Evolutionary conservation across 2,113 vertebrate genomes (phyloP), one percentile per base, ranked within the genome.

Genomic region (Seriola aureovittata): DNA sequence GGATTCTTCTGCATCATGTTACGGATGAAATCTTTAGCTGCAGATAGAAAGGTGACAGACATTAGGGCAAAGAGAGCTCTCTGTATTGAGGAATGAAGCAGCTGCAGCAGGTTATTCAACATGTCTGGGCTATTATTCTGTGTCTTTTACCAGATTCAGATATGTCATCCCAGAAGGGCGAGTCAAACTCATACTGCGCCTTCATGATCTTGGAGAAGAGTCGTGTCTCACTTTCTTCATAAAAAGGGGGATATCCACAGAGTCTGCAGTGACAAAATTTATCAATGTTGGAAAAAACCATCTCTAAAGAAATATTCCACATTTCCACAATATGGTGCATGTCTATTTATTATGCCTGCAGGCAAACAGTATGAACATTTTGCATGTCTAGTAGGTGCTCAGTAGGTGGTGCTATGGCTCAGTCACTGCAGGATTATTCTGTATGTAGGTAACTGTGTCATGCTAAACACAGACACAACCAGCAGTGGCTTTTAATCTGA

Each of bases 131-230:
- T 9, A 8, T 23, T 5, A 13, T 16, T 46, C 29, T 0, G 46
- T 19, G 78, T 32, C 42, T 85, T 85, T 88, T 90, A 99, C 98
- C 98, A 83, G 97, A 99, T 58, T 97, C 97, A 0, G 98, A 99
- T 80, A 99, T 99, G 55, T 99, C 96, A 0, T 99, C 98, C 98
- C 98, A 99, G 93, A 99, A 99, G 0, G 97, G 98, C 19, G 98
- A 97, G 88, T 99, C 98, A 14, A 99, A 99, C 94, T 99, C 98
- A 0, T 96, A 99, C 91, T 97, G 96, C 0, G 97, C 98, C 89
- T 99, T 97, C 89, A 97, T 99, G 85, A 99, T 99, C 91, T 98
- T 99, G 25, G 97, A 97, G 85, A 99, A 99, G 17, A 99, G 96
- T n/a, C 96, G 97, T 0, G 97, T 96, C 88, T 99, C 98, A 0